These are phyloP conservation scores for Prietella phreatophila DNA, from an alignment of 2,113 vertebrate species.

Conservation along the genomic window DNA sequence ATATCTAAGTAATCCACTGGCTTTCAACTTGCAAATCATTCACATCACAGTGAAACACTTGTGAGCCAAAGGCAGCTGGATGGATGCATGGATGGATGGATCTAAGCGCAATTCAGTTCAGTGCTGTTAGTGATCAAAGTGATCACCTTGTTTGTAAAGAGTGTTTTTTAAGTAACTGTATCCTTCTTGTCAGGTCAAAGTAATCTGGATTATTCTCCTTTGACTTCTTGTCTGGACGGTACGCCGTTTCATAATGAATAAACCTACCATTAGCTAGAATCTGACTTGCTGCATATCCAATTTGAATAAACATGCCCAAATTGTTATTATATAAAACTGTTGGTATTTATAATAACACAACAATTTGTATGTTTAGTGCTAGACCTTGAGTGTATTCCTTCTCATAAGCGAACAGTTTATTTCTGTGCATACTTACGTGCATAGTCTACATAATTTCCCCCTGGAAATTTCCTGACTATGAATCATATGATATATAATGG, in stretches of 20 bases:
- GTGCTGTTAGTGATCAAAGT: no score
- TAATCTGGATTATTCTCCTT: neutral
- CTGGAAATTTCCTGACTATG: neutral
- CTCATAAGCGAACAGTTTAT: neutral
- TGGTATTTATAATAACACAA: neutral
- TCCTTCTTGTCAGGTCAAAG: neutral
- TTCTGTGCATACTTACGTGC: neutral
- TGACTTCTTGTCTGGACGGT: neutral
- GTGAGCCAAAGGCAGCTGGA: neutral
- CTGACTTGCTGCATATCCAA: neutral
- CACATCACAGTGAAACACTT: neutral
- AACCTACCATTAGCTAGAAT: neutral
- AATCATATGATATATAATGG: neutral
- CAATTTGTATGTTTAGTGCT: neutral
- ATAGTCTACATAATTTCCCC: neutral
- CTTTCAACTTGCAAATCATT: neutral
- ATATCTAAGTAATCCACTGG: neutral
- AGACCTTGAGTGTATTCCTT: neutral
- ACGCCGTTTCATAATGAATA: neutral
- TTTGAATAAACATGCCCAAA: neutral
- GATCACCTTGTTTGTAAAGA: neutral
- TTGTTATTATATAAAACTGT: no score
- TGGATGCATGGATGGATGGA: no score
- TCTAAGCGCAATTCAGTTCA: no score
- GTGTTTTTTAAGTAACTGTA: neutral